A percentile compares a stretch with the other conserved stretches of the same genome.
Conservation (phyloP, 2,113 vertebrate species). For the Oreochromis spilurus region DNA sequence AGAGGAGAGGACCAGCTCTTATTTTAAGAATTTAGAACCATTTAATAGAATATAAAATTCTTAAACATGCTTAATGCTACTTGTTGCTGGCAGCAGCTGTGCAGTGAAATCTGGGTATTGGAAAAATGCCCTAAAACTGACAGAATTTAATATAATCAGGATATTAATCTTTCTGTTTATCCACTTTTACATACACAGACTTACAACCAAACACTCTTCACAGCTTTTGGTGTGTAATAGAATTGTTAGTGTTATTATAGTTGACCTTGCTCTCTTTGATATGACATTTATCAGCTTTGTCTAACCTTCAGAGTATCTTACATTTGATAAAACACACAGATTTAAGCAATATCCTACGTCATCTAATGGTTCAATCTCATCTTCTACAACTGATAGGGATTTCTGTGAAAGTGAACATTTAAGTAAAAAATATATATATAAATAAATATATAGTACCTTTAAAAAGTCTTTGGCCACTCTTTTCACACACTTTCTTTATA, state of each 20-base stretch:
- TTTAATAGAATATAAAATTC: neutral
- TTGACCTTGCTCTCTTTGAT: constrained; percentile 33
- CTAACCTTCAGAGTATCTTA: constrained; percentile 21
- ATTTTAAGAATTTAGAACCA: neutral
- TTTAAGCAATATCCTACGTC: constrained; percentile 16
- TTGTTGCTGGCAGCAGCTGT: neutral
- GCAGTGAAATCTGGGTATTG: neutral
- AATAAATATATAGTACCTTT: too few relatives aligned
- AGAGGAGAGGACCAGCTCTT: neutral
- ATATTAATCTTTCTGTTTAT: neutral
- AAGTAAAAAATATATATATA: neutral
- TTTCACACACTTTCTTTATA: neutral
- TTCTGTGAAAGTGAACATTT: constrained; percentile 16
- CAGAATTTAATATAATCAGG: neutral
- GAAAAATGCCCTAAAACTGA: neutral
- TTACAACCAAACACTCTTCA: neutral
- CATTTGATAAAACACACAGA: neutral
- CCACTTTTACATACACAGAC: neutral
- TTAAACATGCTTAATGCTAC: neutral
- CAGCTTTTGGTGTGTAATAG: neutral
- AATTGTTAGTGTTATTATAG: neutral
- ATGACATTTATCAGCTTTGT: neutral
- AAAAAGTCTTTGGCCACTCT: neutral
- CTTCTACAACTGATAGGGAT: constrained; percentile 12
- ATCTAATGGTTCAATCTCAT: constrained; percentile 39